Evolutionary conservation across 2,113 vertebrate genomes (phyloP), one percentile per base, ranked within the genome.

Genomic region (Labrus mixtus): DNA sequence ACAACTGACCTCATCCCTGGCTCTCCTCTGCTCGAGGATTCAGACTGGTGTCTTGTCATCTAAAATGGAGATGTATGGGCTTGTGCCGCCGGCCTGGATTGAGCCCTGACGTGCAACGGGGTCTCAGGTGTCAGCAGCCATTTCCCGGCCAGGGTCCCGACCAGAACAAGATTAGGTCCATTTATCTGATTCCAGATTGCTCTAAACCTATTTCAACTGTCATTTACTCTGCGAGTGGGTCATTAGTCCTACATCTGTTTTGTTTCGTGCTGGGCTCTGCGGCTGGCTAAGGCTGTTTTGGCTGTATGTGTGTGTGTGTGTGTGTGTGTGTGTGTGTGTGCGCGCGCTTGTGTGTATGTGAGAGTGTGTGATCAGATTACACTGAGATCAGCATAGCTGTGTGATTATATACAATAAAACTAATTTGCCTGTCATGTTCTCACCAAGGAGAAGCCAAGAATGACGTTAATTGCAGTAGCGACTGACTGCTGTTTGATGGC

Each of bases 61-160:
- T 90, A 84, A 89, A 91, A 94, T 93, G 91, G 90, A 94, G 93
- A 95, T 91, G 80, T 89, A 94, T 90, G 73, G 83, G 87, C 76
- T 68, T 36, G 78, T 68, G 64, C 68, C 39, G 46, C 58, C 76
- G 67, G 85, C 88, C 85, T 87, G 73, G 83, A 87, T 75, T 75
- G 89, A 91, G 87, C 86, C 81, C 83, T 87, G 90, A 91, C 91
- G 80, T 88, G 88, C 71, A 48, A 83, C 88, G 85, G 88, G 91
- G 92, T 93, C 93, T 93, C 94, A 94, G 93, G 93, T 95, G 94
- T 94, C 91, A 90, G 88, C 51, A 85, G 84, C 86, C 91, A 86
- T 94, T 94, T 94, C 91, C 92, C 69, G 56, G 89, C 73, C 86
- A 92, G 93, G 91, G 89, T 89, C 92, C 90, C 65, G 17, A 83